phyloP scores from a whole-genome alignment of 2,113 vertebrate genomes.

The Junco hyemalis region DNA sequence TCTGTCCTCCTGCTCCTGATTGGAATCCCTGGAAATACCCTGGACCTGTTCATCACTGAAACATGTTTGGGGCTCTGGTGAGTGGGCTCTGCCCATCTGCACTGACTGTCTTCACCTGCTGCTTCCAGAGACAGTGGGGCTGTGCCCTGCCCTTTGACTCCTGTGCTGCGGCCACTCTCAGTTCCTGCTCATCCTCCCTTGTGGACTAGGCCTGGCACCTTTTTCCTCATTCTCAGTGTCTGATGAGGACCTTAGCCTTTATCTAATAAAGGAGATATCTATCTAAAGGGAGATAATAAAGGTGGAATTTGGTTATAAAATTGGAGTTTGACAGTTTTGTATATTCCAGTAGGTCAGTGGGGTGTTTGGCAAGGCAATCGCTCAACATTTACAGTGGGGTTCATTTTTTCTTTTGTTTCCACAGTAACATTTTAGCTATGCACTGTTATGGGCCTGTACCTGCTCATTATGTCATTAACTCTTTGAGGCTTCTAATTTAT shows the following conservation, averaged over 20 bases:
- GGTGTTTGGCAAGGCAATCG: background rate
- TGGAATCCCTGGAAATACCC: background rate
- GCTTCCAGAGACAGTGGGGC: accelerated
- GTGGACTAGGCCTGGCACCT: background rate
- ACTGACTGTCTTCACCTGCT: background rate
- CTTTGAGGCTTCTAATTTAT: background rate
- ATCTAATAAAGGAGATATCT: background rate
- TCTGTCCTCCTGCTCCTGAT: background rate
- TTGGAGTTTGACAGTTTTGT: background rate
- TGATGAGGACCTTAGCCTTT: background rate
- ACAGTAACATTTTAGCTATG: background rate
- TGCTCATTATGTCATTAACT: background rate
- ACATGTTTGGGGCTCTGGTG: accelerated
- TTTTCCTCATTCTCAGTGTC: background rate
- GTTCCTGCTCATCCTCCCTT: accelerated
- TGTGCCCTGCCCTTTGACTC: background rate
- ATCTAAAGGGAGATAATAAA: background rate
- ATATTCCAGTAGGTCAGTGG: background rate
- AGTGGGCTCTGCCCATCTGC: background rate
- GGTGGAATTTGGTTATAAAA: background rate
- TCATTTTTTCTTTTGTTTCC: background rate
- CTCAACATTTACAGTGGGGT: background rate
- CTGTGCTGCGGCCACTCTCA: background rate
- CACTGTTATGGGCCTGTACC: background rate
- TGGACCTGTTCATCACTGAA: background rate